Base-by-base conservation (phyloP, 2,888 invertebrate genomes). In the Leptinotarsa haldemani region DNA sequence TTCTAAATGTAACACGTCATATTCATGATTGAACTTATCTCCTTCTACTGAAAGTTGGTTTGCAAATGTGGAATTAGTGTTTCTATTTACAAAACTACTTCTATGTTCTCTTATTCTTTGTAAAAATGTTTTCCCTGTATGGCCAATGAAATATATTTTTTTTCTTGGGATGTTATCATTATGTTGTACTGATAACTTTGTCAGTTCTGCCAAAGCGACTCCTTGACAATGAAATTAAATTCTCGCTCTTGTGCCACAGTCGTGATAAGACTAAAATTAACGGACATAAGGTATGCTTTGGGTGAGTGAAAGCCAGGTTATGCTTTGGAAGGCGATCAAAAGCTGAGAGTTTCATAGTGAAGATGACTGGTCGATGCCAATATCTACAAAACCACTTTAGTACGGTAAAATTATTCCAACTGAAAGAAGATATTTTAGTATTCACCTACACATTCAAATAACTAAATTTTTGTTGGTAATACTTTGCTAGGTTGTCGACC, bases 301-400 rank as follows among this genome's bases (percentile, higher is more conserved):
- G 82, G 83, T 85, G 84, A 85, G 83, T 85, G 84, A 85, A 84
- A 83, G 83, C 82, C 84, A 84, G 84, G 84, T 83, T 85, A 82
- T 77, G 83, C 83, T 84, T 86, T 86, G 86, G 85, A 85, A 86
- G 85, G 83, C 84, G 84, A 85, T 86, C 86, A 86, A 87, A 86
- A 86, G 83, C 85, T 85, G 84, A 85, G 85, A 85, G 85, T 83
- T 84, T 82, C 85, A 83, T 84, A 82, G 83, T 84, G 79, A 81
- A 81, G 83, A 83, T 82, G 81, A 82, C 82, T 40, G 9, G 16
- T 5, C n/a, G 61, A 83, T 48, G 69, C 69, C 61, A 63, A 68
- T 52, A 61, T 12, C 22, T 83, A 81, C 81, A 81, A 84, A 83
- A 83, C 83, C 85, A 84, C 84, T 84, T 84, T 56, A 56, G 15